Evolutionary conservation across 1,140 invertebrate genomes (phyloP).

Genomic region (Diuraphis noxia): DNA sequence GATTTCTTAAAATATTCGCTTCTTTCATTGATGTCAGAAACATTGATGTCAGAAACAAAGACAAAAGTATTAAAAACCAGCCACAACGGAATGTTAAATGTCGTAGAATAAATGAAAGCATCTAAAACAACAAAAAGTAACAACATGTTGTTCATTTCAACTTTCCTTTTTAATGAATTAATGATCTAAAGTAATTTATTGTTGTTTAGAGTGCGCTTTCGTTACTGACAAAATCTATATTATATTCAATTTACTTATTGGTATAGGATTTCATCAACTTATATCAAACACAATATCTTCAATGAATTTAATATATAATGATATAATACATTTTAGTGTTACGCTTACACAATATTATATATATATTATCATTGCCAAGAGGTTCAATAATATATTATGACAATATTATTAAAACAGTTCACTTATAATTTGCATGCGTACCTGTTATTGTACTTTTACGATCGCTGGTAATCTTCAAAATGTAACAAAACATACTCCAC

Average conservation of each 20-base stretch:
- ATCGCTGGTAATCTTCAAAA: not conserved
- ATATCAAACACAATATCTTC: not conserved
- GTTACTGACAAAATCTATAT: not conserved
- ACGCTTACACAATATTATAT: not conserved
- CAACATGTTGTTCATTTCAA: not conserved
- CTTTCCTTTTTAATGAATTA: not conserved
- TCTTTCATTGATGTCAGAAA: not conserved
- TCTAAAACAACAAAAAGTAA: not conserved
- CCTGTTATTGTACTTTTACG: not conserved
- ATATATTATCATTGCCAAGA: not conserved
- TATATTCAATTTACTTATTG: not conserved
- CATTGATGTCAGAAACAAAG: not conserved
- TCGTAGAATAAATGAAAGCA: not conserved
- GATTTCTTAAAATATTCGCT: not conserved
- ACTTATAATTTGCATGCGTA: not conserved
- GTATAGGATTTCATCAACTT: not conserved
- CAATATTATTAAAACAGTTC: not conserved
- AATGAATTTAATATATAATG: not conserved
- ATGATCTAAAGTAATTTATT: not conserved
- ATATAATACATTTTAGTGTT: not conserved
- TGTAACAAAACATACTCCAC: not conserved
- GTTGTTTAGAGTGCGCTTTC: not conserved
- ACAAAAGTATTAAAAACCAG: not conserved
- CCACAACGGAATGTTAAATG: not conserved
- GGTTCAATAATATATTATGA: not conserved